These are phyloP conservation scores for Gnathonemus longibarbis DNA, from an alignment of 2,113 vertebrate species.

Conservation along the genomic window DNA sequence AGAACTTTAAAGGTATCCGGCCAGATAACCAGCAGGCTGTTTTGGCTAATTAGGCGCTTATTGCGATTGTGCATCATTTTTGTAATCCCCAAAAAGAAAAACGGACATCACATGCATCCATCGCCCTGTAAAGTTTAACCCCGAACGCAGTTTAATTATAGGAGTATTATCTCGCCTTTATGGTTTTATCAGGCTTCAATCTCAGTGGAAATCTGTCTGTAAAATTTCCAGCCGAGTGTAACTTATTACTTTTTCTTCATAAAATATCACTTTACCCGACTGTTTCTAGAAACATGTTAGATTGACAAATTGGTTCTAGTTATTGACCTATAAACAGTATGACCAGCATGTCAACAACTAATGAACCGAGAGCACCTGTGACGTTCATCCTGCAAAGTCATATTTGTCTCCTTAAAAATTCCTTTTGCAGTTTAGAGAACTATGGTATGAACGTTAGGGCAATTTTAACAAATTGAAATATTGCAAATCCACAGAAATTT, in stretches of 20 bases:
- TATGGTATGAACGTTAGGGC: background rate
- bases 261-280: background rate
- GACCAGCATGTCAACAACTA: background rate
- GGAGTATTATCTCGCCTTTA: background rate
- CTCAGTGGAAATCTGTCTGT: background rate
- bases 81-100: background rate
- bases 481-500: background rate
- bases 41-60: background rate
- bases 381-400: background rate
- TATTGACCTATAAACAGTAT: background rate
- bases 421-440: background rate
- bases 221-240: background rate
- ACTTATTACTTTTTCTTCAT: background rate
- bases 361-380: background rate
- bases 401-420: background rate
- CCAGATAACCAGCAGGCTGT: no score
- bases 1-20: constrained; percentile 95
- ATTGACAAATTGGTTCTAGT: background rate
- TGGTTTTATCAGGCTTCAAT: background rate
- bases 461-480: background rate
- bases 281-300: background rate
- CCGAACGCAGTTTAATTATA: background rate
- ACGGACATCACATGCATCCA: background rate
- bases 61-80: background rate
- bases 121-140: background rate